Percentiles rank a stretch among this genome's conserved stretches.
These are phyloP conservation scores for Auanema sp. DNA, from an alignment of 2,888 invertebrate species.

Conservation along the genomic window DNA sequence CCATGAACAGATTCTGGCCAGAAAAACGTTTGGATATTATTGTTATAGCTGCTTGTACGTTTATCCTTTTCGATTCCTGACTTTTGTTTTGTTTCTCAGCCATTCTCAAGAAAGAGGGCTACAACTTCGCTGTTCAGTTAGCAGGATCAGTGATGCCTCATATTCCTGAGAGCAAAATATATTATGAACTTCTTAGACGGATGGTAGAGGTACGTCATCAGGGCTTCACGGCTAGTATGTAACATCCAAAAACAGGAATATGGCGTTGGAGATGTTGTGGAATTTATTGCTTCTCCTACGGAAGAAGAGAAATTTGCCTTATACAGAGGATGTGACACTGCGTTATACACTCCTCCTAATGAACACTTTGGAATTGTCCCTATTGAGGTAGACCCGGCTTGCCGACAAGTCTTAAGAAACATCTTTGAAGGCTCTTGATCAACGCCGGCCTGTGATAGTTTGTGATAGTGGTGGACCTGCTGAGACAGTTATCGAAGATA, in stretches of 20 bases:
- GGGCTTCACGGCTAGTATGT: neutral
- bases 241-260: constrained; percentile 37
- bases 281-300: constrained; percentile 67
- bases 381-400: constrained; percentile 72
- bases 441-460: constrained; percentile 88
- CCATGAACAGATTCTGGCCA: constrained; percentile 64
- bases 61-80: neutral
- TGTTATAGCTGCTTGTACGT: constrained; percentile 58
- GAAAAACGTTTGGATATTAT: constrained; percentile 63
- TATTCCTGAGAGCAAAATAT: constrained; percentile 66
- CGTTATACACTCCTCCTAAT: constrained; percentile 88
- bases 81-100: constrained; percentile 32
- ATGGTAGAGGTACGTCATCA: constrained; percentile 55
- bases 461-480: constrained; percentile 92
- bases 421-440: constrained; percentile 79
- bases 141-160: constrained; percentile 67
- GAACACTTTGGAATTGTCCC: constrained; percentile 99
- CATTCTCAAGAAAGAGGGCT: constrained; percentile 51
- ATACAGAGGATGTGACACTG: constrained; percentile 64
- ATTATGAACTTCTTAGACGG: constrained; percentile 65
- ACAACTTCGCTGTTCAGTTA: constrained; percentile 48
- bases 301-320: constrained; percentile 66
- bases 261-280: constrained; percentile 62
- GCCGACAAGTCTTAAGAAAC: neutral
- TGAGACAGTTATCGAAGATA: constrained; percentile 77